phyloP scores from a whole-genome alignment of 1,140 invertebrate genomes.

The Rhyacophila brunnea region DNA sequence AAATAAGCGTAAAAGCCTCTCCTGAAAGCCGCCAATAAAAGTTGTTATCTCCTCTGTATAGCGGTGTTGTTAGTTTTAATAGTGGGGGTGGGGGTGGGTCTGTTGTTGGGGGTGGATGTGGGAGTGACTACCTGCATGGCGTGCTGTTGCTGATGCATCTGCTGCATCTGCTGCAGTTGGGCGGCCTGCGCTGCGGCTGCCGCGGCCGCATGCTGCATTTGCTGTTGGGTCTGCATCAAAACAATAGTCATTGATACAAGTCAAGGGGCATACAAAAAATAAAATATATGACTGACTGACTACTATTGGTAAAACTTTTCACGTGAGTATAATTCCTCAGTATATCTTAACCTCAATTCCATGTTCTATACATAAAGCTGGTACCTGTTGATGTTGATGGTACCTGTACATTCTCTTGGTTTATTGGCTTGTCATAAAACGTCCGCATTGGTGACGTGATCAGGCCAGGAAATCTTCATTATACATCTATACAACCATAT shows the following conservation, averaged over 20 bases:
- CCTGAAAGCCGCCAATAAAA: too few relatives aligned
- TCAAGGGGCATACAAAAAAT: neutral
- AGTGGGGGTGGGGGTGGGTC: too few relatives aligned
- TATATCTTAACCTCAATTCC: neutral
- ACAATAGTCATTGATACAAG: neutral
- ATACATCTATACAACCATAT: too few relatives aligned
- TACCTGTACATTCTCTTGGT: too few relatives aligned
- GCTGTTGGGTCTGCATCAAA: constrained; percentile 12
- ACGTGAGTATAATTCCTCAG: neutral
- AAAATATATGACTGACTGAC: neutral
- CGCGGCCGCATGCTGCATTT: constrained; percentile 20
- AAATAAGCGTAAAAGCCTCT: too few relatives aligned
- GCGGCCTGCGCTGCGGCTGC: constrained; percentile 5
- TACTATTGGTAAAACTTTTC: neutral
- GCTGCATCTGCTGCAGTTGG: constrained; percentile 23
- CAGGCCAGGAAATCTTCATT: too few relatives aligned
- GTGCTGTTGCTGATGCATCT: constrained; percentile 15
- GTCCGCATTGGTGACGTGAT: too few relatives aligned
- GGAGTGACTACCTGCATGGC: constrained; percentile 10
- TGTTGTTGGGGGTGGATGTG: too few relatives aligned
- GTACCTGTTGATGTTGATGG: too few relatives aligned
- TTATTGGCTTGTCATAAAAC: too few relatives aligned
- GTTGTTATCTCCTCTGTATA: too few relatives aligned
- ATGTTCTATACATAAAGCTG: neutral
- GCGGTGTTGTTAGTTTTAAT: too few relatives aligned